Percentiles rank a stretch among this genome's conserved stretches.
Evolutionary conservation across 1,140 invertebrate genomes (phyloP).

Genomic region (Cataglyphis hispanica): DNA sequence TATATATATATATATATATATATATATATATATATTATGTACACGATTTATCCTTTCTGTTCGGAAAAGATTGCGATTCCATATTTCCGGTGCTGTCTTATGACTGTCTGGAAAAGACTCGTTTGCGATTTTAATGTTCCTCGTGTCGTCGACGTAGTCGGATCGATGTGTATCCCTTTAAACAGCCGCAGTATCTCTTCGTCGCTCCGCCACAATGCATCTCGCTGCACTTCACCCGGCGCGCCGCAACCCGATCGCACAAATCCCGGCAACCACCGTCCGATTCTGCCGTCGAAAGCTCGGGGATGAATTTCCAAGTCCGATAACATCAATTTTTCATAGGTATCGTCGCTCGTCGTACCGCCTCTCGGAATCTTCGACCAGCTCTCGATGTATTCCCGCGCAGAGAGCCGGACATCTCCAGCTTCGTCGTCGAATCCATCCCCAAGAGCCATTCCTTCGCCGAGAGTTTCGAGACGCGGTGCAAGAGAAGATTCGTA

Average conservation of each 20-base stretch:
- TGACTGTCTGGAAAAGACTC: background rate
- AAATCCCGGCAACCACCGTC: slow-evolving; percentile 45
- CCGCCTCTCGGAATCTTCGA: slow-evolving; percentile 28
- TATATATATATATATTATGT: background rate
- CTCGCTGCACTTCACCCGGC: background rate
- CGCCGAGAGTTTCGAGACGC: background rate
- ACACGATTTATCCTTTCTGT: background rate
- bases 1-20: too few species aligned
- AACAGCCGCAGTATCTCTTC: slow-evolving; percentile 15
- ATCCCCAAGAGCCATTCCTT: slow-evolving; percentile 1
- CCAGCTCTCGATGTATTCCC: slow-evolving; percentile 25
- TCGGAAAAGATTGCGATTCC: background rate
- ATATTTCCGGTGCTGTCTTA: background rate
- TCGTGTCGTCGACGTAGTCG: slow-evolving; percentile 8
- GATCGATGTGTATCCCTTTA: slow-evolving; percentile 37
- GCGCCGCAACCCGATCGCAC: slow-evolving; percentile 35
- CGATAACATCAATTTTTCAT: slow-evolving; percentile 75
- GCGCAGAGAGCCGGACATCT: background rate
- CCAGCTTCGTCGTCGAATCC: background rate
- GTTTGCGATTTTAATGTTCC: slow-evolving; percentile 50
- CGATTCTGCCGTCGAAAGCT: slow-evolving; percentile 32
- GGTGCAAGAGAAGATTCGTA: slow-evolving; percentile 16
- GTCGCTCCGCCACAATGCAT: slow-evolving; percentile 23
- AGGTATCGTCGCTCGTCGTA: slow-evolving; percentile 47
- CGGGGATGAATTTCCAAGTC: slow-evolving; percentile 72